Evolutionary conservation across 2,113 vertebrate genomes (phyloP).

Genomic region (Lates calcarifer): DNA sequence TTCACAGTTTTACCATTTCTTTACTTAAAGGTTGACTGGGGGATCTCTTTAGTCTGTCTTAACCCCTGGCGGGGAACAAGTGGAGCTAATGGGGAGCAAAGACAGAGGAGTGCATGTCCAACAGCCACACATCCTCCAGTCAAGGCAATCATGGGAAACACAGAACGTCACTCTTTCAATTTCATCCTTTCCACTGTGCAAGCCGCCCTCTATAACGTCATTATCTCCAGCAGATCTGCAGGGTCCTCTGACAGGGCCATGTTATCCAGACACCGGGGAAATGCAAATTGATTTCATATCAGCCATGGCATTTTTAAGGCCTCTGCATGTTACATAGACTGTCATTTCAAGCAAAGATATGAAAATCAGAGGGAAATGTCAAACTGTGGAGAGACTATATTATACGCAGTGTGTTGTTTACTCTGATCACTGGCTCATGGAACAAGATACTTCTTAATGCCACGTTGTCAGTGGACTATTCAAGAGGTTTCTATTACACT

Average conservation of each 20-base stretch:
- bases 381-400: constrained; percentile 78
- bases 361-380: constrained; percentile 87
- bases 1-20: constrained; percentile 45
- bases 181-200: constrained; percentile 79
- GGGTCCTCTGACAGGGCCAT: constrained; percentile 84
- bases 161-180: constrained; percentile 84
- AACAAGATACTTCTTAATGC: constrained; percentile 81
- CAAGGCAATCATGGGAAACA: constrained; percentile 86
- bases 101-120: constrained; percentile 75
- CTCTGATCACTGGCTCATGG: constrained; percentile 74
- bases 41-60: constrained; percentile 85
- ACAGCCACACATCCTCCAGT: constrained; percentile 75
- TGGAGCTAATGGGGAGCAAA: constrained; percentile 85
- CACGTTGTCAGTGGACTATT: constrained; percentile 70
- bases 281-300: constrained; percentile 90
- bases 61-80: constrained; percentile 85
- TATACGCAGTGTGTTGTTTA: constrained; percentile 80
- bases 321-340: constrained; percentile 81
- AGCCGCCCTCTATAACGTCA: constrained; percentile 81
- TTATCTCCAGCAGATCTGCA: constrained; percentile 85
- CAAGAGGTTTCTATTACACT: constrained; percentile 61
- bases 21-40: constrained; percentile 69
- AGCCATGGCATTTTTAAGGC: constrained; percentile 87
- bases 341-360: constrained; percentile 84
- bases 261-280: constrained; percentile 84